Evolutionary conservation across 2,113 vertebrate genomes (phyloP).

Genomic region (Trichomycterus rosablanca): DNA sequence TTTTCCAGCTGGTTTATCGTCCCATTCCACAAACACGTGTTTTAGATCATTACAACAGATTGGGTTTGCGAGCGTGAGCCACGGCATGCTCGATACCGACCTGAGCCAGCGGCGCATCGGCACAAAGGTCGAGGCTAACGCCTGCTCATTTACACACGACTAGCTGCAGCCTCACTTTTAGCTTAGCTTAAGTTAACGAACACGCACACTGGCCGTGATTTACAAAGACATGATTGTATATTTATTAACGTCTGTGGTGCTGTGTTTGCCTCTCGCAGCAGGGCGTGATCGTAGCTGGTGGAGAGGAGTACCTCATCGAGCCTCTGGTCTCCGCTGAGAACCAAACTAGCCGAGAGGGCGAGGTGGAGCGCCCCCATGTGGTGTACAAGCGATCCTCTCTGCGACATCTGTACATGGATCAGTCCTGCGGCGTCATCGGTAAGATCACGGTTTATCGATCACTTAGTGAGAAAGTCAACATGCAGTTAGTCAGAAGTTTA

Average conservation of each 20-base stretch:
- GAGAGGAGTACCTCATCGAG: conserved; percentile 96
- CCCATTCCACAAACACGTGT: conserved; percentile 39
- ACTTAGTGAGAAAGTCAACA: too few relatives aligned
- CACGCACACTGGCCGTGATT: neutral
- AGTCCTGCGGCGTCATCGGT: conserved; percentile 94
- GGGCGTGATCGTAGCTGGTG: conserved; percentile 89
- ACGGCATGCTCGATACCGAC: conserved; percentile 12
- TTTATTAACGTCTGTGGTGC: conserved; percentile 10
- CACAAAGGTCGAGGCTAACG: conserved; percentile 28
- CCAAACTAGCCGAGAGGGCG: conserved; percentile 63
- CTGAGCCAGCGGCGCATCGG: conserved; percentile 26
- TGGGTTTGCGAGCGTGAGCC: conserved; percentile 21
- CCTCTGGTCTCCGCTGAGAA: conserved; percentile 78
- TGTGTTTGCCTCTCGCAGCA: conserved; percentile 70
- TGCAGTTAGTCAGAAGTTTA: too few relatives aligned
- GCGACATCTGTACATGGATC: conserved; percentile 89
- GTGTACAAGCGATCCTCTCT: conserved; percentile 95
- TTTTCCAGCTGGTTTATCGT: conserved; percentile 17
- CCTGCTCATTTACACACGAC: neutral
- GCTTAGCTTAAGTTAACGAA: neutral
- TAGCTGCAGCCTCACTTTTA: conserved; percentile 3
- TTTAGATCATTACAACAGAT: conserved; percentile 41
- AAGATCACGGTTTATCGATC: too few relatives aligned
- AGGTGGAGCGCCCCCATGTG: conserved; percentile 86
- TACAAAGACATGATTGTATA: neutral